phyloP scores from a whole-genome alignment of 1,140 invertebrate species.

The Ceratina australensis region DNA sequence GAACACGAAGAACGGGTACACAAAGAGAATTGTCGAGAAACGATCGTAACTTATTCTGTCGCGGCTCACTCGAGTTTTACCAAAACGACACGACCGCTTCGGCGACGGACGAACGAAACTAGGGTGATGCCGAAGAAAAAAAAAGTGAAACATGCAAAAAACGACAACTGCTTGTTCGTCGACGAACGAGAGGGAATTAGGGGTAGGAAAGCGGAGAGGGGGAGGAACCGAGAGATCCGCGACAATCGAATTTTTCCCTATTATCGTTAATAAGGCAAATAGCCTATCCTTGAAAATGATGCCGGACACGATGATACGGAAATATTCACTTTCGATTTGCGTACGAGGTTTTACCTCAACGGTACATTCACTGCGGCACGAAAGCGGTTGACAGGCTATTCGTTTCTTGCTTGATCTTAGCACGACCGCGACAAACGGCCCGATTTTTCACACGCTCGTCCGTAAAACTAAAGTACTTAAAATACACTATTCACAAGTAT shows the following conservation, averaged over 20 bases:
- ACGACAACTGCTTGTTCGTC: conserved; percentile 54
- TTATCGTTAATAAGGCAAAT: not conserved
- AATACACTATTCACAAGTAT: conserved; percentile 75
- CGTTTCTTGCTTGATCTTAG: not conserved
- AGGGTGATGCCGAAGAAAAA: conserved; percentile 41
- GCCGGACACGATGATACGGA: not conserved
- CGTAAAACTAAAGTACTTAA: conserved; percentile 66
- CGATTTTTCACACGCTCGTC: conserved; percentile 40
- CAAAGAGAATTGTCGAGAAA: conserved; percentile 57
- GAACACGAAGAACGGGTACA: conserved; percentile 44
- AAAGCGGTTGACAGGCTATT: not conserved
- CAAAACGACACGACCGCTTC: conserved; percentile 35
- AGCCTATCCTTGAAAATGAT: not conserved
- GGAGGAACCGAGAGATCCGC: conserved; percentile 19
- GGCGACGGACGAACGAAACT: conserved; percentile 32
- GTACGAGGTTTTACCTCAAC: conserved; percentile 17
- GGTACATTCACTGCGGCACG: not conserved
- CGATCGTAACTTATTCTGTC: conserved; percentile 25
- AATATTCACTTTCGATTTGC: not conserved
- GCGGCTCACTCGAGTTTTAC: conserved; percentile 10
- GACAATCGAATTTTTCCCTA: conserved; percentile 2
- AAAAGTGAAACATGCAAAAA: conserved; percentile 62
- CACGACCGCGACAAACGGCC: not conserved
- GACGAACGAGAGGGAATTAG: conserved; percentile 17
- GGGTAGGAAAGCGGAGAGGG: conserved; percentile 28